Evolutionary conservation across 2,797 vertebrate species (phyloP), one percentile per base, ranked within the genome.

Genomic region (Hemibagrus guttatus): DNA sequence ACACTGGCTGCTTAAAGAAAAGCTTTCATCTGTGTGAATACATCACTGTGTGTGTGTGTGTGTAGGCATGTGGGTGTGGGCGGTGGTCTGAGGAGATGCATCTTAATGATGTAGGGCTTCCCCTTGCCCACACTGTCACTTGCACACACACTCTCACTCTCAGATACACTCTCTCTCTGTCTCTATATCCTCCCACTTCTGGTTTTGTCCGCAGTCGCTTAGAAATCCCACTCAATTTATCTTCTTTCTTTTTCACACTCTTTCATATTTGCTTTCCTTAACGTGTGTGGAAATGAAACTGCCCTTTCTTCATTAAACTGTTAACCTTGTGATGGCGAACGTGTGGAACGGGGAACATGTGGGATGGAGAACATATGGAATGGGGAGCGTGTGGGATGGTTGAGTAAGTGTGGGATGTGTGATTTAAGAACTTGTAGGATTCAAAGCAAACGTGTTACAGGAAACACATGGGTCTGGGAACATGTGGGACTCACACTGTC

Each of bases 161-260:
- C 23, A 5, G 35, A 39, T 3, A 13, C 35, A 23, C 21, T 42
- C 3, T 72, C 42, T 52, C 23, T 52, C 14, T n/a, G 1, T 56
- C 35, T 2, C 12, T 74, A 68, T 85, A 23, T 85, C 58, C 87
- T 84, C 81, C 87, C 46, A 84, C 81, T 71, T 64, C 26, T 71
- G 17, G 35, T 82, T 80, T 79, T 4, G 7, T 75, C 21, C 39
- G 19, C 81, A 56, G n/a, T 49, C 23, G 81, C 75, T 56, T 21
- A 61, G 83, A 88, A 84, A 86, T 81, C 68, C 68, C 59, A 52
- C 83, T 69, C 52, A 31, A 6, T 42, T 26, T 66, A 59, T 75
- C 69, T 58, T 5, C 28, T n/a, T 74, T 84, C 28, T 72, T 31
- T n/a, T 72, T 79, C 26, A 19, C 49, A 54, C 23, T 28, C 8